A percentile compares a stretch with the other conserved stretches of the same genome.
phyloP scores from a whole-genome alignment of 2,797 vertebrate species.

The Brachymystax lenok region DNA sequence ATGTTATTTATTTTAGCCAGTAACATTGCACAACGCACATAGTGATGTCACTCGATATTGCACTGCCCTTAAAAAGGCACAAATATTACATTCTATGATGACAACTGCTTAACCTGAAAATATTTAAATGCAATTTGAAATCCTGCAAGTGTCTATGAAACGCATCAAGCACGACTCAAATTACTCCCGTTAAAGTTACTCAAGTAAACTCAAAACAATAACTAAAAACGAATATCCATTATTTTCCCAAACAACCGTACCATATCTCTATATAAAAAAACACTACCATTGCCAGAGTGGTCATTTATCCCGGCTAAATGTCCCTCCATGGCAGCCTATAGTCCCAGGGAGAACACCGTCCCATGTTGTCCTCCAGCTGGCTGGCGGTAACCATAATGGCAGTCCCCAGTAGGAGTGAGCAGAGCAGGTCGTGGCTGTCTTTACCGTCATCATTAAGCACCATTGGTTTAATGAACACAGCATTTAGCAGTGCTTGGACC shows the following conservation, averaged over 20 bases:
- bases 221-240: background rate
- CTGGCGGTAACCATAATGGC: conserved; percentile 7
- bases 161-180: background rate
- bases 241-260: background rate
- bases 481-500: conserved; percentile 82
- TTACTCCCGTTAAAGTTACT: background rate
- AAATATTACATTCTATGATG: background rate
- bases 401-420: conserved; percentile 65
- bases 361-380: conserved; percentile 24
- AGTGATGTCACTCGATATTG: background rate
- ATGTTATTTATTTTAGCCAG: background rate
- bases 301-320: conserved; percentile 53
- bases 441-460: conserved; percentile 80
- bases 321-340: conserved; percentile 68
- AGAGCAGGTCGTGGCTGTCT: conserved; percentile 69
- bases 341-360: conserved; percentile 55
- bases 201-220: background rate
- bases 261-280: background rate
- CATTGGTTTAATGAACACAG: conserved; percentile 79
- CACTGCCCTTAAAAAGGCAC: background rate
- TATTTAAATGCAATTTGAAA: background rate
- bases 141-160: background rate
- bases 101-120: background rate
- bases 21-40: background rate
- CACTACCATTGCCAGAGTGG: conserved; percentile 11